Conservation (phyloP, 1,140 invertebrate species). For the Aphelenchoides fujianensis region DNA sequence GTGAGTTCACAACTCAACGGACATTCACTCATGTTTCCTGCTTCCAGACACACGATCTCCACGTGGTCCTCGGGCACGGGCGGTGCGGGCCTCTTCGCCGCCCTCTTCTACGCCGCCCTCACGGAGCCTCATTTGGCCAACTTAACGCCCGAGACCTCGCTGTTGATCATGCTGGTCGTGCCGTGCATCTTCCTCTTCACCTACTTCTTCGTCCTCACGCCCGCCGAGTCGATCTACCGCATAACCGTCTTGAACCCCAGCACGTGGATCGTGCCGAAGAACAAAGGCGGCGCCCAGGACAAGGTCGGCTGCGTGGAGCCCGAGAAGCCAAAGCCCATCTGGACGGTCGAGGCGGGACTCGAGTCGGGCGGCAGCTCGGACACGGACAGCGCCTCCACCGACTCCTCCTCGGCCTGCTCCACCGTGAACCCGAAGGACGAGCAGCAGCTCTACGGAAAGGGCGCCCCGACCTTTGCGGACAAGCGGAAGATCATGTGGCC, state of each 20-base stretch:
- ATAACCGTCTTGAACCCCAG: conserved; percentile 16
- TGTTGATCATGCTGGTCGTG: conserved; percentile 46
- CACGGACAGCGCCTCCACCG: background rate
- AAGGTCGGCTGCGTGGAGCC: background rate
- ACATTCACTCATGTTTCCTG: background rate
- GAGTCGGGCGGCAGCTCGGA: background rate
- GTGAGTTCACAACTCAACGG: background rate
- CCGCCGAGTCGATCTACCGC: conserved; percentile 19
- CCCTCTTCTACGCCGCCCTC: conserved; percentile 39
- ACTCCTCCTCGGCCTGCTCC: background rate
- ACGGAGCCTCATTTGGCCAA: conserved; percentile 44
- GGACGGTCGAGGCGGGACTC: background rate
- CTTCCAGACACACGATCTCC: conserved; percentile 47
- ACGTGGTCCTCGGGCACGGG: conserved; percentile 50
- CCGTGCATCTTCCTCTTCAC: conserved; percentile 41
- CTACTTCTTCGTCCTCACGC: conserved; percentile 40
- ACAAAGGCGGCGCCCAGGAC: background rate
- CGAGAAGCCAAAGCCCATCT: background rate
- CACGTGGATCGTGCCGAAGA: conserved; percentile 42
- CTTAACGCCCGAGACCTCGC: conserved; percentile 28
- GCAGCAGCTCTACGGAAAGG: background rate
- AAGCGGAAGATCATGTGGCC: conserved; percentile 11
- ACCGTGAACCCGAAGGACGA: too few species aligned
- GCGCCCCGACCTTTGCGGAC: background rate
- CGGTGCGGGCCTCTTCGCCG: conserved; percentile 53